Base-by-base conservation (phyloP, 2,113 vertebrate genomes). In the Gallinago undulata region DNA sequence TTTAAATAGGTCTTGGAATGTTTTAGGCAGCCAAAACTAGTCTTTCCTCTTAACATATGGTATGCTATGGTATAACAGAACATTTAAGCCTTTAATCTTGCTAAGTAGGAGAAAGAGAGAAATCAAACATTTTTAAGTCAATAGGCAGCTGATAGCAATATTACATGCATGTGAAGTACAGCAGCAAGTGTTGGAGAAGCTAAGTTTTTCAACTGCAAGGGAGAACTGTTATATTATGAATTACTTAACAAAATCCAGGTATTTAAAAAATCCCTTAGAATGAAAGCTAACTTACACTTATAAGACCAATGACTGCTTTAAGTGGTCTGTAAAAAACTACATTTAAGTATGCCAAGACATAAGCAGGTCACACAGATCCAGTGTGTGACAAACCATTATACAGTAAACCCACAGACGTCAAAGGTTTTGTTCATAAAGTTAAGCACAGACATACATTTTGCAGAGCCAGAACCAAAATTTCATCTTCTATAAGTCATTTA, bases 41-140 rank as follows among this genome's bases (percentile, higher is more conserved):
- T 96, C 57, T 96, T 94, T 96, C 50, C 45, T 95, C 67, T 81
- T 75, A 93, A 84, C 77, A 89, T 95, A 89, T 94, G 93, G 88
- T 72, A 94, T 84, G 63, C 55, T 91, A 66, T 68, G 64, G 85
- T 87, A 79, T 92, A 93, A 82, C 77, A 92, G 89, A 92, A 91
- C 66, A 78, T 93, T 85, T 93, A 96, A 97, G 81, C 86, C 88
- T 96, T 96, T 96, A 96, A 95, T 97, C 80, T 89, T 96, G 28
- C 55, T 87, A 95, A 97, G 80, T 93, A 95, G 68, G 93, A 97
- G 93, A 92, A 56, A 84, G 82, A 90, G 39, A 94, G 22, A 89
- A 55, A 94, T 91, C 79, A 96, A 95, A 90, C 68, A 57, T 91
- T 94, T 97, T 87, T 16, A 95, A 88, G 84, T 96, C 92, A 96